phyloP scores from a whole-genome alignment of 2,797 vertebrate species.

The Xenopus petersii region DNA sequence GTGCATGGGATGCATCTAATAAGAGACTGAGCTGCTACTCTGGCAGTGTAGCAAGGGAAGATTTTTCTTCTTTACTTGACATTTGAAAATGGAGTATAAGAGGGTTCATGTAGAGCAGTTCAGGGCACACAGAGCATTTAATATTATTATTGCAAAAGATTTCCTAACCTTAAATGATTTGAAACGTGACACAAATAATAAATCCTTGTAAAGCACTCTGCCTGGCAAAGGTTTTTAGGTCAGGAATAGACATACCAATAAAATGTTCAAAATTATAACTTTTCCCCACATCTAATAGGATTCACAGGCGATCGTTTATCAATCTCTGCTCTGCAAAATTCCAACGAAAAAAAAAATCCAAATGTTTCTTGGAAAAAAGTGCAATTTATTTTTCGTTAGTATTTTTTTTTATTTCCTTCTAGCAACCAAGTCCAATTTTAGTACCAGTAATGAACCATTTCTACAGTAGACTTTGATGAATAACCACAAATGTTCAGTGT shows the following conservation, averaged over 20 bases:
- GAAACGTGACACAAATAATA: not conserved
- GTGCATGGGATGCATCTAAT: too few species aligned
- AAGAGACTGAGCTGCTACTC: too few species aligned
- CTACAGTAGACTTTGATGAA: conserved; percentile 40
- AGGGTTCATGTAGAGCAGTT: not conserved
- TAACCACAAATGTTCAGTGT: conserved; percentile 41
- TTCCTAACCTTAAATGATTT: not conserved
- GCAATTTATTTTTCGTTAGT: conserved; percentile 14
- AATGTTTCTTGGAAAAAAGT: conserved; percentile 12
- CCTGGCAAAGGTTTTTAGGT: not conserved
- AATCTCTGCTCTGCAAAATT: conserved; percentile 19
- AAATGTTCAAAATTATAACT: conserved; percentile 18
- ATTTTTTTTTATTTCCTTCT: conserved; percentile 20
- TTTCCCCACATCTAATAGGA: conserved; percentile 7
- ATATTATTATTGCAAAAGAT: not conserved
- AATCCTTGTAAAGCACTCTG: not conserved
- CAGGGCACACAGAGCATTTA: not conserved
- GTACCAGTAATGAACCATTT: conserved; percentile 42
- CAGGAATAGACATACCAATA: conserved; percentile 11
- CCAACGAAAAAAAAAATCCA: conserved; percentile 9
- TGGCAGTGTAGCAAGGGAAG: too few species aligned
- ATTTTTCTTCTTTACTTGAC: not conserved
- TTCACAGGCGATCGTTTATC: conserved; percentile 30
- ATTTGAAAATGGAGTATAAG: not conserved
- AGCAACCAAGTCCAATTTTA: conserved; percentile 40